Conservation (phyloP, 2,888 invertebrate genomes). For the Pachycephus smyrnensis region DNA sequence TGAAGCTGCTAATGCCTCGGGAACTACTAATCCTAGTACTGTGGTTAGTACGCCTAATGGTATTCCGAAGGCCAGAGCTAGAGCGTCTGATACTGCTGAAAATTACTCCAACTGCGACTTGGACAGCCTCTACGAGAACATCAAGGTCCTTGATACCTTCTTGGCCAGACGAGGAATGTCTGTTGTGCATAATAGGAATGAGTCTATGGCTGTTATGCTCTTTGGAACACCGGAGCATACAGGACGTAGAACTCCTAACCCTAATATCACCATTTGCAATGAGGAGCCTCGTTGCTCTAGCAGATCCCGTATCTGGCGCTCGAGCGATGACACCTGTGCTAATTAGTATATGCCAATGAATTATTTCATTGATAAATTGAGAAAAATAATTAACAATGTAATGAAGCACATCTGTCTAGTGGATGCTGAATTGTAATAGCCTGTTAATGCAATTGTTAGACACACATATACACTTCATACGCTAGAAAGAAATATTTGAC, state of each 20-base stretch:
- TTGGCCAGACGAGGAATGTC: slow-evolving; percentile 35
- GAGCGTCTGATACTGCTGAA: slow-evolving; percentile 4
- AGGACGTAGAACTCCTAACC: background rate
- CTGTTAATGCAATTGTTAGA: background rate
- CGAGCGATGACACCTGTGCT: slow-evolving; percentile 40
- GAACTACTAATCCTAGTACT: slow-evolving; percentile 21
- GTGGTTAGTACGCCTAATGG: slow-evolving; percentile 14
- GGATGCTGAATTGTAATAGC: background rate
- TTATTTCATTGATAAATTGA: slow-evolving; percentile 6
- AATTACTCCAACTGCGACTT: slow-evolving; percentile 48
- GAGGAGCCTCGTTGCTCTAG: slow-evolving; percentile 29
- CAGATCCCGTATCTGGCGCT: slow-evolving; percentile 39
- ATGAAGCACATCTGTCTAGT: background rate
- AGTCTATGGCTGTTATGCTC: slow-evolving; percentile 38
- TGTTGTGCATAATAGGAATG: slow-evolving; percentile 26
- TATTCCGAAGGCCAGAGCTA: slow-evolving; percentile 15
- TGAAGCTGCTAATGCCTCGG: slow-evolving; percentile 40
- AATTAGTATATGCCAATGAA: slow-evolving; percentile 25
- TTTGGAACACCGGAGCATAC: slow-evolving; percentile 46
- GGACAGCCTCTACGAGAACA: slow-evolving; percentile 53
- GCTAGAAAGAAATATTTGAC: background rate
- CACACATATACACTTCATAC: background rate
- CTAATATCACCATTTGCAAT: slow-evolving; percentile 6
- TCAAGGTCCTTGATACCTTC: slow-evolving; percentile 53
- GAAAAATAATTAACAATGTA: background rate